A percentile compares a stretch with the other conserved stretches of the same genome.
Evolutionary conservation across 2,797 vertebrate genomes (phyloP).

Genomic region (Sebastes ruberrimus): DNA sequence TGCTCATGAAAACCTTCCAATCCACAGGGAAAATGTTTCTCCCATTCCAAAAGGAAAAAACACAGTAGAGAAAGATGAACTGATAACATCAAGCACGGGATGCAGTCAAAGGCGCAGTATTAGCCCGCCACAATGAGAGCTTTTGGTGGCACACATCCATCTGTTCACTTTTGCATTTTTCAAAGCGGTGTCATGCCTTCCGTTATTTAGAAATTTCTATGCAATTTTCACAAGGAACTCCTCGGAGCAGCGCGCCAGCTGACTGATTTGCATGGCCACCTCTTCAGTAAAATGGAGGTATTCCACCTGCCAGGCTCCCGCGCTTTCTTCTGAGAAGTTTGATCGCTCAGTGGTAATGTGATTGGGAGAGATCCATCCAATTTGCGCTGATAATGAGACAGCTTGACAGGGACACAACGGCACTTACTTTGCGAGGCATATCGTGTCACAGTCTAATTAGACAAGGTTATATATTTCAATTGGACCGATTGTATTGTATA

Average conservation of each 20-base stretch:
- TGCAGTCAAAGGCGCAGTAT: conserved; percentile 68
- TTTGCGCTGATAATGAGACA: conserved; percentile 74
- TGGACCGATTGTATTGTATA: conserved; percentile 57
- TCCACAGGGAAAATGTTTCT: conserved; percentile 77
- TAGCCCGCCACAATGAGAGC: conserved; percentile 59
- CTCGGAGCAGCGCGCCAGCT: conserved; percentile 43
- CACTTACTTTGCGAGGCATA: conserved; percentile 70
- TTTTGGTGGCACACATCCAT: conserved; percentile 71
- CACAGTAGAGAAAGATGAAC: conserved; percentile 66
- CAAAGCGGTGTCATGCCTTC: conserved; percentile 67
- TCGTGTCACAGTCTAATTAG: conserved; percentile 73
- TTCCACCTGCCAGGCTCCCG: conserved; percentile 51
- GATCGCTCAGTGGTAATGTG: conserved; percentile 48
- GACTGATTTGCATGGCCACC: conserved; percentile 69
- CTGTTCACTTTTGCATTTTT: conserved; percentile 69
- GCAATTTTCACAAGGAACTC: conserved; percentile 64
- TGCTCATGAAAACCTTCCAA: conserved; percentile 80
- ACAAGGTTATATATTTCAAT: conserved; percentile 70
- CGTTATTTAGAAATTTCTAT: conserved; percentile 57
- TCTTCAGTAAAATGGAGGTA: conserved; percentile 43
- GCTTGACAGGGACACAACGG: conserved; percentile 70
- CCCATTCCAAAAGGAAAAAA: conserved; percentile 63
- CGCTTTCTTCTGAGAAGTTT: conserved; percentile 54
- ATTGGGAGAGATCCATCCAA: conserved; percentile 66
- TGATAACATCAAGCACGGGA: conserved; percentile 70